These are phyloP conservation scores for Drosophila simulans DNA, from an alignment of 1,140 invertebrate species.

Conservation along the genomic window DNA sequence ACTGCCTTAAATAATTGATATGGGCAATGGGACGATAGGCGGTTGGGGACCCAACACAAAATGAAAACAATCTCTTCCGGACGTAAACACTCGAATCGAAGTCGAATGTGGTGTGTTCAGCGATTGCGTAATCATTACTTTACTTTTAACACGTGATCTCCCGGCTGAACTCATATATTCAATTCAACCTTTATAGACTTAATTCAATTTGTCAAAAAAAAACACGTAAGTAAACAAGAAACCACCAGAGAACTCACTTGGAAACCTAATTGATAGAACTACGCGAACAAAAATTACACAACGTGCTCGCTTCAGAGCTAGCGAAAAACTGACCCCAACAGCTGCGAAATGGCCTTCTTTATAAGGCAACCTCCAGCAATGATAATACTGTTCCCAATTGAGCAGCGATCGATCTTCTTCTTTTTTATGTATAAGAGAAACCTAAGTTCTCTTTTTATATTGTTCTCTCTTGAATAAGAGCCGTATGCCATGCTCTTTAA, in stretches of 20 bases:
- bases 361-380: conserved; percentile 24
- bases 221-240: background rate
- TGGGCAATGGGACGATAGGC: conserved; percentile 11
- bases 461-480: too few relatives aligned
- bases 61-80: conserved; percentile 8
- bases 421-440: too few relatives aligned
- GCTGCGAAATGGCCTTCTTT: conserved; percentile 1
- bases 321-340: conserved; percentile 20
- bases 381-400: conserved; percentile 27
- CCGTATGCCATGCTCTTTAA: background rate
- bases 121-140: conserved; percentile 24
- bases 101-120: conserved; percentile 17
- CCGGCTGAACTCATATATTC: background rate
- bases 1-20: conserved; percentile 35
- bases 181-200: conserved; percentile 2
- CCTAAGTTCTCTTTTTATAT: too few relatives aligned
- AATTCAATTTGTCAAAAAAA: conserved; percentile 15
- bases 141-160: conserved; percentile 20
- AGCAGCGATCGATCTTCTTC: conserved; percentile 6
- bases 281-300: background rate
- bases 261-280: conserved; percentile 28
- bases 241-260: conserved; percentile 23
- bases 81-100: background rate
- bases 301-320: conserved; percentile 27
- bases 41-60: background rate